These are phyloP conservation scores for Notarius lentiginosus DNA, from an alignment of 2,113 vertebrate genomes.

Conservation along the genomic window DNA sequence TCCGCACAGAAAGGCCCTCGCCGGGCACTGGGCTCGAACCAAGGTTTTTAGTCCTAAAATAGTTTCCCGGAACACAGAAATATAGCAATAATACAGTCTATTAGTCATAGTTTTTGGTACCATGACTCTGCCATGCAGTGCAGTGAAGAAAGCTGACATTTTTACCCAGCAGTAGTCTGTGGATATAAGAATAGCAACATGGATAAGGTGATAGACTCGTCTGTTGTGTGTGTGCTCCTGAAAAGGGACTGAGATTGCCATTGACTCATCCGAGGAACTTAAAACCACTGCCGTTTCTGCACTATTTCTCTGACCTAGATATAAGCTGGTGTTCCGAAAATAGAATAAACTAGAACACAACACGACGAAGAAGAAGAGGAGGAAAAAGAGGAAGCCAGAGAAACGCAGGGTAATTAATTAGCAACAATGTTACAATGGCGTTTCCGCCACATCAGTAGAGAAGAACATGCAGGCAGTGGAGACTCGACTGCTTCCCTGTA, in stretches of 20 bases:
- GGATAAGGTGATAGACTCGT: constrained; percentile 6
- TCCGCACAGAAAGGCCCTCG: no score
- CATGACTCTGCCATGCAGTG: neutral
- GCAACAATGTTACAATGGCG: constrained; percentile 30
- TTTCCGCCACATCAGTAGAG: constrained; percentile 36
- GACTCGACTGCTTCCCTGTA: neutral
- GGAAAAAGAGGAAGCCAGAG: neutral
- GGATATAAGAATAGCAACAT: neutral
- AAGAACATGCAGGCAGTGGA: constrained; percentile 36
- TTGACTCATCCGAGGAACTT: constrained; percentile 32
- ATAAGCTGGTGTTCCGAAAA: constrained; percentile 41
- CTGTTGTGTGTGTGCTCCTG: neutral
- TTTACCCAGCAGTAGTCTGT: neutral
- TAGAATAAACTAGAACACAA: constrained; percentile 48
- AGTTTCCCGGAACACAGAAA: constrained; percentile 11
- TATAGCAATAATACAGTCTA: neutral
- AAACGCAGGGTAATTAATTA: constrained; percentile 36
- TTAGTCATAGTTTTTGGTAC: neutral
- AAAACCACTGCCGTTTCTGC: constrained; percentile 24
- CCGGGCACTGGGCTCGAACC: no score
- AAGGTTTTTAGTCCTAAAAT: neutral
- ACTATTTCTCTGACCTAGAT: constrained; percentile 47
- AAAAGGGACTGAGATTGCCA: constrained; percentile 27
- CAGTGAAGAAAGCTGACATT: neutral
- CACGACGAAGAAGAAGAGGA: constrained; percentile 18